Evolutionary conservation across 37 sponge, comb jelly and placozoan genomes (phyloP), one percentile per base, ranked within the genome.

Genomic region (Amphimedon queenslandica): DNA sequence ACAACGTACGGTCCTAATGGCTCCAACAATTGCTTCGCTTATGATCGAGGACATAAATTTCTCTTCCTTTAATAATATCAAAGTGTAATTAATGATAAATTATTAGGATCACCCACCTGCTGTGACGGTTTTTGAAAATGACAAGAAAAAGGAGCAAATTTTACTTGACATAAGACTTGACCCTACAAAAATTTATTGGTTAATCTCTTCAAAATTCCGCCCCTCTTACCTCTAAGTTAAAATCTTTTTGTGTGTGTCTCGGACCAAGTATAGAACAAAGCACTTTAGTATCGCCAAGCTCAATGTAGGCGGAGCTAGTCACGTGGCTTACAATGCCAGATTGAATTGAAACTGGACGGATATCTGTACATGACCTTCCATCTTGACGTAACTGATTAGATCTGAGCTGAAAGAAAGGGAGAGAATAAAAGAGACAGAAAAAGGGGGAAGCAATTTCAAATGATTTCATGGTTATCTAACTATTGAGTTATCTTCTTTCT

Each of bases 111-210:
- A 64, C 51, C 36, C 1, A 84, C 84, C 77, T 84, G 77, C 4
- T 77, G 77, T 66, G 69, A 38, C 39, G 55, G 72, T 37, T 72
- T 71, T 37, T 77, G 37, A 16, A 64, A 53, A 23, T 32, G 25
- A 73, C 79, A 78, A 18, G 86, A 86, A 58, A 86, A 86, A 2
- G 86, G 86, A 25, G 80, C 76, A 79, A 75, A 86, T 69, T 86
- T 86, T 40, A 77, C 68, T 31, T 68, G 71, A 70, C 84, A 86
- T 4, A 28, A 55, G 1, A 78, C 20, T 33, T 36, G 35, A 0
- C 80, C 80, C 80, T 83, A 61, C 25, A 53, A 1, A 24, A 67
- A 18, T 6, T 38, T 47, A 47, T 18, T 47, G 53, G 53, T 18
- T 13, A 47, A n/a, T n/a, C n/a, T n/a, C n/a, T n/a, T n/a, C n/a